These are phyloP conservation scores for Arctopsyche grandis DNA, from an alignment of 1,140 invertebrate species.

Conservation along the genomic window DNA sequence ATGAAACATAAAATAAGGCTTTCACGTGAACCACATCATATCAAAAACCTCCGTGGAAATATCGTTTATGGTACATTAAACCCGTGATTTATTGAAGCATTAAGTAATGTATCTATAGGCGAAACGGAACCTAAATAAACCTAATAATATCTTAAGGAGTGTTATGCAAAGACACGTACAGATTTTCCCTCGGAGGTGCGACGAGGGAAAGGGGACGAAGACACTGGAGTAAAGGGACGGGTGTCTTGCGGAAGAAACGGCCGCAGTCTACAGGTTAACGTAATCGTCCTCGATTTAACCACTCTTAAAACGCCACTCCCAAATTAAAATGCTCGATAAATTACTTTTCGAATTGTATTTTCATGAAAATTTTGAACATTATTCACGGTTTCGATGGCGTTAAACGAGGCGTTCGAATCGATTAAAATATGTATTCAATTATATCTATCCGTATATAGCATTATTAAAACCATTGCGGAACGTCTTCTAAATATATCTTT, in stretches of 20 bases:
- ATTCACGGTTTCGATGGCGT: too few relatives aligned
- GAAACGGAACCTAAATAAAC: slow-evolving; percentile 51
- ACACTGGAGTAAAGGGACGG: background rate
- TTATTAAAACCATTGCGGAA: too few relatives aligned
- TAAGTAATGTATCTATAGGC: slow-evolving; percentile 51
- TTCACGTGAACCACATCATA: slow-evolving; percentile 36
- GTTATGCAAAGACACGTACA: slow-evolving; percentile 51
- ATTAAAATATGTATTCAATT: too few relatives aligned
- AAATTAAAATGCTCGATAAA: background rate
- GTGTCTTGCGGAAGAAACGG: background rate
- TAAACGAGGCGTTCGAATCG: too few relatives aligned
- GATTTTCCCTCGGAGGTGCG: slow-evolving; percentile 31
- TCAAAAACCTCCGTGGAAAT: slow-evolving; percentile 38
- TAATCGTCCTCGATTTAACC: slow-evolving; percentile 32
- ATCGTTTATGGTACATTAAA: slow-evolving; percentile 49
- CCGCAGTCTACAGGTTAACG: slow-evolving; percentile 34
- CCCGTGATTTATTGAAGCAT: slow-evolving; percentile 48
- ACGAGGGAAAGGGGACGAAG: background rate
- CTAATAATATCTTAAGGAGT: slow-evolving; percentile 51
- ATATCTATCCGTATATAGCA: too few relatives aligned
- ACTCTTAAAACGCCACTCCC: background rate
- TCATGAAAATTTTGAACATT: too few relatives aligned
- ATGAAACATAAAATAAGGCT: slow-evolving; percentile 36
- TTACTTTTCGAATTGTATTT: too few relatives aligned
- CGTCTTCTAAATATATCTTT: too few relatives aligned